These are phyloP conservation scores for Alloplasta piceator DNA, from an alignment of 2,888 invertebrate species.

Conservation along the genomic window DNA sequence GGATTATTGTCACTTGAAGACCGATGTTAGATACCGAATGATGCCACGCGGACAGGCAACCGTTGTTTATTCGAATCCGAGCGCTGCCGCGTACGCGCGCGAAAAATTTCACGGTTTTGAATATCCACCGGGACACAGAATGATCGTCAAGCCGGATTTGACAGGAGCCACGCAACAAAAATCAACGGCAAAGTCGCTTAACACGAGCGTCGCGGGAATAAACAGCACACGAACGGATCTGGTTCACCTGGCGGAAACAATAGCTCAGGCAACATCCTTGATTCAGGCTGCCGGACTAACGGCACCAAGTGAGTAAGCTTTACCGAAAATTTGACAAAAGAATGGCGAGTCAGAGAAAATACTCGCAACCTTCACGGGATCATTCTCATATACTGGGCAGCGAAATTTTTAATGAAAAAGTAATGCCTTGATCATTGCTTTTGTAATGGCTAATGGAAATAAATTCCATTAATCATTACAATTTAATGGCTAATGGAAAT, in stretches of 20 bases:
- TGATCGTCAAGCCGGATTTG: slow-evolving; percentile 89
- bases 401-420: too few species aligned
- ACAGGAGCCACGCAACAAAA: slow-evolving; percentile 76
- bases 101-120: slow-evolving; percentile 96
- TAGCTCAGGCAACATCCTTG: slow-evolving; percentile 91
- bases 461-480: too few species aligned
- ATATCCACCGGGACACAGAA: slow-evolving; percentile 93
- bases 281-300: slow-evolving; percentile 87
- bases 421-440: too few species aligned
- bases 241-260: slow-evolving; percentile 89
- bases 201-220: slow-evolving; percentile 74
- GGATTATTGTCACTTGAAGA: slow-evolving; percentile 86
- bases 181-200: slow-evolving; percentile 74
- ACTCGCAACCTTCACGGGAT: neutral
- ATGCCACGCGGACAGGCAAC: slow-evolving; percentile 86
- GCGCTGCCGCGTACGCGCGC: slow-evolving; percentile 90
- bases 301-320: slow-evolving; percentile 77
- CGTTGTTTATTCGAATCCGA: slow-evolving; percentile 89
- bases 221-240: slow-evolving; percentile 85
- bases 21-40: slow-evolving; percentile 84
- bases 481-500: too few species aligned
- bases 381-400: too few species aligned
- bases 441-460: too few species aligned
- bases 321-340: neutral
- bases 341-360: neutral